Evolutionary conservation across 2,797 vertebrate genomes (phyloP).

Genomic region (Triplophysa bombifrons): DNA sequence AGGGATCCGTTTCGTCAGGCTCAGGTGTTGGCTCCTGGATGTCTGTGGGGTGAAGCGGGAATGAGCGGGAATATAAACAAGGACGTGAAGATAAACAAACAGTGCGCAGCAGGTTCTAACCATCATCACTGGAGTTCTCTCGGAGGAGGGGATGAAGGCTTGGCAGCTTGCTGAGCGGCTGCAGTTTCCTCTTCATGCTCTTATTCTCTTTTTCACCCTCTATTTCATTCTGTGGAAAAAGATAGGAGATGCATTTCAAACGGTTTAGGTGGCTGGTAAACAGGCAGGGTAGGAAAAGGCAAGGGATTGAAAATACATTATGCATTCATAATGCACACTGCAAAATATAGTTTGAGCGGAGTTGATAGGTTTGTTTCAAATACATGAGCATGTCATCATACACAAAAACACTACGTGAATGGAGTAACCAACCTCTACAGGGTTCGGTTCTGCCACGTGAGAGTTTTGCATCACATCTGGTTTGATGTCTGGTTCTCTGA

Average conservation of each 20-base stretch:
- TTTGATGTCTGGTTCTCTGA: constrained; percentile 22
- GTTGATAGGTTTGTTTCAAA: no score
- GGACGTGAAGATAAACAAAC: background rate
- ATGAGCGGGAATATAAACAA: constrained; percentile 7
- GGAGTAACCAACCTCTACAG: constrained; percentile 7
- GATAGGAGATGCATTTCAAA: background rate
- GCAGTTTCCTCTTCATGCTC: constrained; percentile 85
- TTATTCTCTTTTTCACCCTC: constrained; percentile 73
- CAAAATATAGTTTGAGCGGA: no score
- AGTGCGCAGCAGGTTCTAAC: constrained; percentile 66
- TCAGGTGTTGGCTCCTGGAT: constrained; percentile 74
- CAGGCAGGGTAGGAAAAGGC: background rate
- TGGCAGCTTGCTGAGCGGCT: constrained; percentile 86
- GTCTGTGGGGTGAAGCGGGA: constrained; percentile 66
- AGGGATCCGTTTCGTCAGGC: constrained; percentile 86
- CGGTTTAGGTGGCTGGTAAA: background rate
- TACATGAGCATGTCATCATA: background rate
- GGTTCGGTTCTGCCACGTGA: constrained; percentile 2
- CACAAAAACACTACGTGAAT: background rate
- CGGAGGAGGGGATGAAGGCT: constrained; percentile 89
- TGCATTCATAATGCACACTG: no score
- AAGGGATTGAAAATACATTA: background rate
- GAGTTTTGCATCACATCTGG: constrained; percentile 15
- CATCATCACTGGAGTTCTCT: constrained; percentile 88
- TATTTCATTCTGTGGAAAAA: constrained; percentile 28